Conservation (phyloP, 2,113 vertebrate species). For the Elephas maximus region DNA sequence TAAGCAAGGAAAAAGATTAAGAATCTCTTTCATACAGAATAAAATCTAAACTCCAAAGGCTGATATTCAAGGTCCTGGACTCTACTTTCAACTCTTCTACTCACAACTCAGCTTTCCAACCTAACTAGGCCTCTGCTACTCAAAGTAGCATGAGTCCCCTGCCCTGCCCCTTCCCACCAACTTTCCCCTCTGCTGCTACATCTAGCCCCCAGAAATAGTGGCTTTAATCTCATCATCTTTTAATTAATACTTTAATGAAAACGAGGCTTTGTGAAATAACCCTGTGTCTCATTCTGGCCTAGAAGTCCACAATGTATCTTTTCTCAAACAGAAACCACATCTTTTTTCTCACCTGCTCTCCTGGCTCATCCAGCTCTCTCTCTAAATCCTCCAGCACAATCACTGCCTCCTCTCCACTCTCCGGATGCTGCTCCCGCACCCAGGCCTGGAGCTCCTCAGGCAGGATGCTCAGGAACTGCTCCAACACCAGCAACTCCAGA, state of each 20-base stretch:
- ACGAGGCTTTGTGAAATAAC: background rate
- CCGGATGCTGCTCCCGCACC: slow-evolving; percentile 41
- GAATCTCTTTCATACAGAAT: background rate
- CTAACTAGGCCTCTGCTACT: background rate
- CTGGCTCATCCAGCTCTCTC: slow-evolving; percentile 23
- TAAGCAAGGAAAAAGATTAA: background rate
- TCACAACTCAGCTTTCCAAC: background rate
- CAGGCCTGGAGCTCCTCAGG: slow-evolving; percentile 41
- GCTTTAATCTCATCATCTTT: background rate
- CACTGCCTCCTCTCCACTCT: slow-evolving; percentile 65
- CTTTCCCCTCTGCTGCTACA: background rate
- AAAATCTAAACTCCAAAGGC: background rate
- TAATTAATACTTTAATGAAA: background rate
- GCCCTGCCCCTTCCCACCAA: background rate
- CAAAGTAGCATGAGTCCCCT: background rate
- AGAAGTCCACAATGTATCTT: background rate
- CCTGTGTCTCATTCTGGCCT: background rate
- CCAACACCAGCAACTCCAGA: too few species aligned
- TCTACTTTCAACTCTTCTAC: background rate
- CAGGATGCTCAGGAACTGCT: too few species aligned
- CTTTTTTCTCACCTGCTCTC: slow-evolving; percentile 29
- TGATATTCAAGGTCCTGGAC: background rate
- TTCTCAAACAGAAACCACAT: background rate
- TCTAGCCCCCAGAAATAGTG: background rate
- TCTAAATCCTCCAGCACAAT: slow-evolving; percentile 49